Evolutionary conservation across 2,888 invertebrate genomes (phyloP).

Genomic region (Drosophila conformis): DNA sequence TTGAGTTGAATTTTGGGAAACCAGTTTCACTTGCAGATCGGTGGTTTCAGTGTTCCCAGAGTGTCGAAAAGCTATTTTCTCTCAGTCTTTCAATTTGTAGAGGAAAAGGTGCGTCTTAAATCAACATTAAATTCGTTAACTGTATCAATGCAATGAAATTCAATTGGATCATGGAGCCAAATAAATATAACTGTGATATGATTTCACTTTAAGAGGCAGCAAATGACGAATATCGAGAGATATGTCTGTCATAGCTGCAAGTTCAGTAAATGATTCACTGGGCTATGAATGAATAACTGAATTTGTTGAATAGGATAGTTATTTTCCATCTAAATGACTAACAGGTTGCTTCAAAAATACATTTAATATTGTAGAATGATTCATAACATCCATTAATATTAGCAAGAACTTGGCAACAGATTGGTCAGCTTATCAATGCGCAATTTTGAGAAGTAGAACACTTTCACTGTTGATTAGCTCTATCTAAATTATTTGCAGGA

Average conservation of each 20-base stretch:
- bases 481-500: constrained; percentile 2
- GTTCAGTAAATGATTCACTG: constrained; percentile 28
- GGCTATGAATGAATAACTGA: constrained; percentile 3
- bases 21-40: constrained; percentile 42
- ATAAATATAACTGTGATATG: neutral
- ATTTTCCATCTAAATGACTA: neutral
- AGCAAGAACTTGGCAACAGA: too few species aligned
- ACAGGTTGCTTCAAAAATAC: neutral
- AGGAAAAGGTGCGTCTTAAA: constrained; percentile 66
- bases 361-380: constrained; percentile 12
- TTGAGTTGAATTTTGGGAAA: constrained; percentile 40
- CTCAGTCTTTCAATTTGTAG: constrained; percentile 11
- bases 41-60: constrained; percentile 14
- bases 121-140: constrained; percentile 60
- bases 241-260: neutral
- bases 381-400: constrained; percentile 5
- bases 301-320: neutral
- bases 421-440: constrained; percentile 47
- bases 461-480: constrained; percentile 37
- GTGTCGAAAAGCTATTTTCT: constrained; percentile 8
- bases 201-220: constrained; percentile 30
- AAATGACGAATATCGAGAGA: neutral
- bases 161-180: constrained; percentile 13
- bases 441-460: constrained; percentile 50
- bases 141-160: constrained; percentile 33